phyloP scores from a whole-genome alignment of 2,797 vertebrate genomes.

The Oceanodroma leucorhoa region DNA sequence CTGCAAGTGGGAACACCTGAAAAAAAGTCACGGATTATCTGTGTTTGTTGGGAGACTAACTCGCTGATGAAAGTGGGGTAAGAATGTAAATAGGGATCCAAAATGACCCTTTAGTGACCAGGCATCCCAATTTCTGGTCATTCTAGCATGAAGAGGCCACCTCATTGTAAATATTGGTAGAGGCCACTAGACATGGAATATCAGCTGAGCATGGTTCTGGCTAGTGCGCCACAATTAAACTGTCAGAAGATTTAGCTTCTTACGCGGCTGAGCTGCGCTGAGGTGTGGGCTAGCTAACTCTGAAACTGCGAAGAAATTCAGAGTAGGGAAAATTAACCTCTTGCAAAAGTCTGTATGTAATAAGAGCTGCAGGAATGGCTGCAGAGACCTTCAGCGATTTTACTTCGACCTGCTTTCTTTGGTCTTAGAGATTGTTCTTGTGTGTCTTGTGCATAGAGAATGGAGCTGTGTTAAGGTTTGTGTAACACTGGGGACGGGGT shows the following conservation, averaged over 20 bases:
- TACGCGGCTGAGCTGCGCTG: background rate
- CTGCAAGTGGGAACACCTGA: background rate
- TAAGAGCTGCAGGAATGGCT: background rate
- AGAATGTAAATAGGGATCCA: conserved; percentile 14
- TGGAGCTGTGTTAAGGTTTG: conserved; percentile 15
- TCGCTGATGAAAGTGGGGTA: background rate
- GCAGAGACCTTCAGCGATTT: background rate
- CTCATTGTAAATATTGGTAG: conserved; percentile 16
- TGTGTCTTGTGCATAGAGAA: conserved; percentile 54
- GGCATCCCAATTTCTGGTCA: background rate
- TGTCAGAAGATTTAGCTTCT: background rate
- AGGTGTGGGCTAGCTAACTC: background rate
- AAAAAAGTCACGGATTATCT: background rate
- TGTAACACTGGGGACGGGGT: background rate
- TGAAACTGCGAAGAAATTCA: background rate
- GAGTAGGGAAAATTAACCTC: background rate
- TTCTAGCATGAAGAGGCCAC: background rate
- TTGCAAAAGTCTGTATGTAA: background rate
- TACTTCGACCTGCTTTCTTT: background rate
- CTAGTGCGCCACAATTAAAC: background rate
- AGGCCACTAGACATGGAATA: background rate
- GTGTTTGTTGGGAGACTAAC: background rate
- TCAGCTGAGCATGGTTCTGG: background rate
- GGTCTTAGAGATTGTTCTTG: conserved; percentile 40
- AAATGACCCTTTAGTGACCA: background rate